Conservation (phyloP, 1,140 invertebrate genomes). For the Dendrolimus punctatus region DNA sequence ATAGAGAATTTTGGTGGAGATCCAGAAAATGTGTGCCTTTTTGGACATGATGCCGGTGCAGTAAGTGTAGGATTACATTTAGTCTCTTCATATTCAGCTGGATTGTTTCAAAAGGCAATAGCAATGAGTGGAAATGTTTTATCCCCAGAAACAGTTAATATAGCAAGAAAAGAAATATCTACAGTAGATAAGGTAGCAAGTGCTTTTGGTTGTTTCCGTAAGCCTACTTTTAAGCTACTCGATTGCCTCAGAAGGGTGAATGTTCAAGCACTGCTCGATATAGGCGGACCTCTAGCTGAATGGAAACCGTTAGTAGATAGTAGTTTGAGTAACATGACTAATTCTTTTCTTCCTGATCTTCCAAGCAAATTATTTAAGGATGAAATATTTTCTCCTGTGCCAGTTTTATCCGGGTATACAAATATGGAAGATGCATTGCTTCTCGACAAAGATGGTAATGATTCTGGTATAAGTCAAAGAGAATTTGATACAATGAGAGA, state of each 20-base stretch:
- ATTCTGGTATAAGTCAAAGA: constrained; percentile 65
- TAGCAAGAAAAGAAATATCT: constrained; percentile 68
- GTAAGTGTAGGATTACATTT: constrained; percentile 79
- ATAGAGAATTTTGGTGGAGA: constrained; percentile 91
- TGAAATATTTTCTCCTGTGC: constrained; percentile 76
- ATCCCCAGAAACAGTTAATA: constrained; percentile 70
- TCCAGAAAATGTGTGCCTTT: constrained; percentile 86
- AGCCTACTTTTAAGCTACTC: constrained; percentile 76
- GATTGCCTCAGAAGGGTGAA: constrained; percentile 78
- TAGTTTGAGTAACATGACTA: constrained; percentile 77
- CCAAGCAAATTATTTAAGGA: constrained; percentile 75
- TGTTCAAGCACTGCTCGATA: constrained; percentile 73
- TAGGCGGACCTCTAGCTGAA: constrained; percentile 75
- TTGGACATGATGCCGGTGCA: constrained; percentile 88
- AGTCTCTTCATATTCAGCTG: constrained; percentile 58
- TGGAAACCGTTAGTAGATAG: constrained; percentile 85
- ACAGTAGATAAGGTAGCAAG: constrained; percentile 74
- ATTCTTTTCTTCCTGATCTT: constrained; percentile 77
- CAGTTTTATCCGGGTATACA: constrained; percentile 81
- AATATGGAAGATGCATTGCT: constrained; percentile 84
- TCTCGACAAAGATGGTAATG: constrained; percentile 71
- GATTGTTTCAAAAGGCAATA: constrained; percentile 70
- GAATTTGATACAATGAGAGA: constrained; percentile 76
- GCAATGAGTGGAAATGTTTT: constrained; percentile 81
- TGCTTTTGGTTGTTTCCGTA: constrained; percentile 78